Base-by-base conservation (phyloP, 2,888 invertebrate genomes). In the Acanthopleura granulata region DNA sequence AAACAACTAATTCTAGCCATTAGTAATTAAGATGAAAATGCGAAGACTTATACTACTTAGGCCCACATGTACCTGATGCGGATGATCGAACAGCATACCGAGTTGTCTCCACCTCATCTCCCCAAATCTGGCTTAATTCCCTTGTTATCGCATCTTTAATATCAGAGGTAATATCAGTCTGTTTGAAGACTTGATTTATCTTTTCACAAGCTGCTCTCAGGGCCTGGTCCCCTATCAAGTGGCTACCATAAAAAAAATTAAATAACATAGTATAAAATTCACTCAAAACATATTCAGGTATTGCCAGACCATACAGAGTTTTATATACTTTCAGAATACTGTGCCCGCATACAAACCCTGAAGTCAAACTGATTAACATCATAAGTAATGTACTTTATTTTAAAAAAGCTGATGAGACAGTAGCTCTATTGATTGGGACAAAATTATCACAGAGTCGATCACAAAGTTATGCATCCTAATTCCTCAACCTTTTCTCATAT, bases 61-160 rank as follows among this genome's bases (percentile, higher is more conserved):
- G n/a, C n/a, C n/a, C n/a, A n/a, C n/a, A n/a, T n/a, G n/a, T 76
- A 88, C 89, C 94, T 66, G 95, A 93, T 18, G 94, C 95, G 88
- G 92, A 92, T 1, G 95, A 89, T 49, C 91, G 84, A 12, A 91
- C 87, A 72, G 90, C 89, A 74, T 89, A 81, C 51, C 77, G 75
- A 27, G 76, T 72, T 0, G 75, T 73, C 25, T 82, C 75, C 73
- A 72, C 72, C 27, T 75, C 72, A 22, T 77, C 74, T 40, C 82
- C 80, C 80, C 84, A 85, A 61, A 81, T 72, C 11, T 66, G 57
- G 11, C 74, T 30, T 74, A 86, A 73, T 15, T 80, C 74, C 1
- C 72, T 73, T 49, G 73, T 72, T 70, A 88, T 76, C 66, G 78
- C 76, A 9, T 61, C 72, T 72, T 81, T 74, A 40, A 87, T 72